Conservation (phyloP, 2,888 invertebrate species). For the Yponomeuta plumbellus region DNA sequence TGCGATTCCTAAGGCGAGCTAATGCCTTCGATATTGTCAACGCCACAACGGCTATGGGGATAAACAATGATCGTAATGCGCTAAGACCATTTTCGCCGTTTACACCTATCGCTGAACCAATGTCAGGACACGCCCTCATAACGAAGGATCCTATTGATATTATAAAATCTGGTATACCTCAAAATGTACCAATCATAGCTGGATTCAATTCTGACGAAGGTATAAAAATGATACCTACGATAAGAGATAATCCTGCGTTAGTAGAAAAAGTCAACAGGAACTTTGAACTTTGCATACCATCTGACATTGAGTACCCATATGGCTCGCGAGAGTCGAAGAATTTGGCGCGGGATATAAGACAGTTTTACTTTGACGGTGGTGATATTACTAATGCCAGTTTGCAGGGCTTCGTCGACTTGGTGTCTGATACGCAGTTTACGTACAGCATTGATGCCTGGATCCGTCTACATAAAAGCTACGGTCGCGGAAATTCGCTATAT, state of each 20-base stretch:
- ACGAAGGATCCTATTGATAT: constrained; percentile 40
- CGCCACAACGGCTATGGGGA: constrained; percentile 25
- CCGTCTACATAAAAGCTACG: constrained; percentile 19
- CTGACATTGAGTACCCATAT: constrained; percentile 33
- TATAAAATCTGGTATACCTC: constrained; percentile 39
- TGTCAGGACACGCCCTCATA: constrained; percentile 37
- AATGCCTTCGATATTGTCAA: constrained; percentile 30
- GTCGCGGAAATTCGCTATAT: constrained; percentile 23
- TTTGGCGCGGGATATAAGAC: constrained; percentile 28
- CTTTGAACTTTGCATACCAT: constrained; percentile 32
- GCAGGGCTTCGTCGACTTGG: constrained; percentile 23
- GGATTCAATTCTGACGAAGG: constrained; percentile 54
- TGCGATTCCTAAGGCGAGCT: constrained; percentile 25
- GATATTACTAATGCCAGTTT: constrained; percentile 23
- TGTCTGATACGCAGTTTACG: constrained; percentile 28
- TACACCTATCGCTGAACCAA: constrained; percentile 49
- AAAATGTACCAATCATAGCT: constrained; percentile 45
- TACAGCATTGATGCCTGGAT: constrained; percentile 26
- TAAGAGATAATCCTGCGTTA: constrained; percentile 20
- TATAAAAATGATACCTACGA: constrained; percentile 25
- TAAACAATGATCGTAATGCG: constrained; percentile 24
- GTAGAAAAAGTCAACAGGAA: constrained; percentile 29
- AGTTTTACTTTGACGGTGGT: constrained; percentile 31
- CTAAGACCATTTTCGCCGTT: constrained; percentile 33
- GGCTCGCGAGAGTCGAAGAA: constrained; percentile 26